Evolutionary conservation across 2,888 invertebrate genomes (phyloP).

Genomic region (Plutella xylostella): DNA sequence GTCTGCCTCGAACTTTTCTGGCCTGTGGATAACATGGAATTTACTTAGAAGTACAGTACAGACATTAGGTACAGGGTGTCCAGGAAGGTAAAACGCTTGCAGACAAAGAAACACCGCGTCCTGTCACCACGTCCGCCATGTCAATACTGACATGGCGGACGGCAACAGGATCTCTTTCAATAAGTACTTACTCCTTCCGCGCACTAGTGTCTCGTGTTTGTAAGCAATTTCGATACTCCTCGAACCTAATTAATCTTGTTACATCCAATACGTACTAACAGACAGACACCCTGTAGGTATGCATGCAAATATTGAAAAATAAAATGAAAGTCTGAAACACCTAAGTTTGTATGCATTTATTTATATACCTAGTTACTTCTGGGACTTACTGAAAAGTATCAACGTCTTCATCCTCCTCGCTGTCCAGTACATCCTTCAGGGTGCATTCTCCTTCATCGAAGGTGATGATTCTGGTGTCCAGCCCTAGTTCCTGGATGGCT

Average conservation of each 20-base stretch:
- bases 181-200: too few species aligned
- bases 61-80: not conserved
- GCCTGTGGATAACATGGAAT: slow-evolving; percentile 25
- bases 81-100: too few species aligned
- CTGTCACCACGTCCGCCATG: too few species aligned
- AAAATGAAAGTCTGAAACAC: not conserved
- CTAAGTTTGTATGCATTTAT: not conserved
- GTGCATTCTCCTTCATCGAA: slow-evolving; percentile 24
- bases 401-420: not conserved
- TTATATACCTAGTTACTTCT: not conserved
- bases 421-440: not conserved
- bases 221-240: too few species aligned
- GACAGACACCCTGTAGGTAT: too few species aligned
- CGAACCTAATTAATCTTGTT: too few species aligned
- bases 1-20: slow-evolving; percentile 31
- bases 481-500: slow-evolving; percentile 27
- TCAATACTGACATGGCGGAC: too few species aligned
- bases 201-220: too few species aligned
- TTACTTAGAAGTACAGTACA: not conserved
- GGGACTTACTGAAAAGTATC: not conserved
- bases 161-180: too few species aligned
- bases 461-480: slow-evolving; percentile 32
- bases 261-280: too few species aligned
- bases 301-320: not conserved
- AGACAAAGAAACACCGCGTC: too few species aligned